Evolutionary conservation across 2,797 vertebrate genomes (phyloP), one percentile per base, ranked within the genome.

Genomic region (Lepus townsendii): DNA sequence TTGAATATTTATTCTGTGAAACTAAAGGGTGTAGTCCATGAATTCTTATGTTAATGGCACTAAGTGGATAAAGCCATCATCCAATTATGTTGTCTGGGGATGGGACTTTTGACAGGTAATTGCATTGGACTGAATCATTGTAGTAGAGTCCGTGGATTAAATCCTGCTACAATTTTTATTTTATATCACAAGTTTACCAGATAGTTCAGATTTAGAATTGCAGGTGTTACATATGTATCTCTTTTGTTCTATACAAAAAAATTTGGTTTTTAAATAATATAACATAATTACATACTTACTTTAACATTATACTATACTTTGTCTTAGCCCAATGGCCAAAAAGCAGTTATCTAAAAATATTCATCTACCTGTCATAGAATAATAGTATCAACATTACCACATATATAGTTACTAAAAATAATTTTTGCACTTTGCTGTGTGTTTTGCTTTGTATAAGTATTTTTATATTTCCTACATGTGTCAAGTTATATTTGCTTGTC

Each of bases 401-500:
- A 90, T 27, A 73, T 63, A 60, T 10, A 27, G 35, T 89, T 79
- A 83, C 50, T 42, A 71, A 73, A 84, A 95, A 71, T 4, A 13
- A 1, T 47, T 66, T 32, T 83, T 79, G 17, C 17, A 66, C 16
- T 73, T 1, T 62, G 82, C 14, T 73, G 3, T 38, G 66, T 79
- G 3, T 86, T 95, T 92, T 90, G 4, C 7, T 90, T 19, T 71
- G 4, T 72, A 7, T 90, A 57, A 57, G 17, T 17, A 76, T 85
- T 90, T 85, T 14, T 77, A 13, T 84, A 63, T 94, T 63, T 83
- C 35, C 22, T 85, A n/a, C 12, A 47, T 30, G 19, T 88, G 47
- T 80, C 35, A 87, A 66, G 50, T 30, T 86, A 42, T 83, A 84
- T 76, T 19, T 96, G n/a, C 11, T 83, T 85, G 20, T 84, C 83